Conservation (phyloP, 1,140 invertebrate species). For the Drosophila carrolli region DNA sequence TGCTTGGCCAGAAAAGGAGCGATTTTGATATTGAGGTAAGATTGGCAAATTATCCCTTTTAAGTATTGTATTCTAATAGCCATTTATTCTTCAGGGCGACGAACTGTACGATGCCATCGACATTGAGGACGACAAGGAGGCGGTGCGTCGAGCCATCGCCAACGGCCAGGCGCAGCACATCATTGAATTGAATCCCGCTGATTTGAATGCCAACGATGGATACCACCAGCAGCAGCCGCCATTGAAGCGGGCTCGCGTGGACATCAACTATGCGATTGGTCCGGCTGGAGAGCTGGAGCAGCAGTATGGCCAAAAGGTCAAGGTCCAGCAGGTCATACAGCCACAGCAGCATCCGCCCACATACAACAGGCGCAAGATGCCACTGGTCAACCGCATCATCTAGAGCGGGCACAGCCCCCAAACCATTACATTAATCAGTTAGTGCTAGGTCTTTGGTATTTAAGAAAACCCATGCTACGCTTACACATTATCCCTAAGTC, state of each 20-base stretch:
- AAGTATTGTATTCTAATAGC: not conserved
- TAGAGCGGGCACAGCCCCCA: conserved; percentile 54
- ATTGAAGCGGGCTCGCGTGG: conserved; percentile 71
- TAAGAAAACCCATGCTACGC: conserved; percentile 53
- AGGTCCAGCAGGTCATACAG: conserved; percentile 64
- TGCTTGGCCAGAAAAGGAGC: conserved; percentile 50
- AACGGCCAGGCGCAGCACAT: conserved; percentile 49
- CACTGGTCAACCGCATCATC: conserved; percentile 86
- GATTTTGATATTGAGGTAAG: conserved; percentile 83
- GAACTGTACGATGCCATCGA: conserved; percentile 86
- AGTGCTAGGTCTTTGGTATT: conserved; percentile 53
- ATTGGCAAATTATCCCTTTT: not conserved
- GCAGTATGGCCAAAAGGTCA: conserved; percentile 73
- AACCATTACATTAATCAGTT: conserved; percentile 33
- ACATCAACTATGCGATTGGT: conserved; percentile 81
- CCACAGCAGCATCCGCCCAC: conserved; percentile 53
- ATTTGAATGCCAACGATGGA: conserved; percentile 74
- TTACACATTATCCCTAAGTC: conserved; percentile 50
- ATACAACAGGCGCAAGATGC: conserved; percentile 86
- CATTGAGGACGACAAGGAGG: conserved; percentile 85
- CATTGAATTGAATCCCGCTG: conserved; percentile 77
- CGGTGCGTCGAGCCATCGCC: conserved; percentile 83
- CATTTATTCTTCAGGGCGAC: conserved; percentile 55
- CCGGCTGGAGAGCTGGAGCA: conserved; percentile 78
- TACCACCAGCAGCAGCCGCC: conserved; percentile 51